Evolutionary conservation across 2,797 vertebrate genomes (phyloP).

Genomic region (Silurus aristotelis): DNA sequence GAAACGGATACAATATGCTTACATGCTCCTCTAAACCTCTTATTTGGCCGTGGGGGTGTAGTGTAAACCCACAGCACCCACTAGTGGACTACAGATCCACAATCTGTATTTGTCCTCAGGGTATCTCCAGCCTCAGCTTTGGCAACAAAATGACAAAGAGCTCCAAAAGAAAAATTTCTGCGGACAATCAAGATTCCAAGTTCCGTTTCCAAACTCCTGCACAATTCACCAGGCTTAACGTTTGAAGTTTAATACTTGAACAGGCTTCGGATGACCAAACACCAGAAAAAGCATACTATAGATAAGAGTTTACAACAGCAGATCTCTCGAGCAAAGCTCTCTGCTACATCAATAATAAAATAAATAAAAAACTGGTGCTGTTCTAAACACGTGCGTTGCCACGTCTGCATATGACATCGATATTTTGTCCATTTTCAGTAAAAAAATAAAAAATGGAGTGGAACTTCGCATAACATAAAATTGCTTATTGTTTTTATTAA

Average conservation of each 20-base stretch:
- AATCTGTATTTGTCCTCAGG: neutral
- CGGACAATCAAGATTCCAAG: too few species aligned
- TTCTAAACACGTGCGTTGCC: too few species aligned
- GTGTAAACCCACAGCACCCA: constrained; percentile 29
- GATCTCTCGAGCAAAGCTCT: too few species aligned
- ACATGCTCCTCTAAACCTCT: neutral
- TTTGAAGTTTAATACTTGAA: constrained; percentile 27
- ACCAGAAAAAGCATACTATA: neutral
- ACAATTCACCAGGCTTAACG: constrained; percentile 20
- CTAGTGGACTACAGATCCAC: constrained; percentile 35
- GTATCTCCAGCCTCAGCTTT: constrained; percentile 9
- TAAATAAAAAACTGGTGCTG: too few species aligned
- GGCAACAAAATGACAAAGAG: constrained; percentile 22
- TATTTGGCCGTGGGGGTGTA: neutral
- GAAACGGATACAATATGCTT: neutral
- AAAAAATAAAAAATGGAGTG: too few species aligned
- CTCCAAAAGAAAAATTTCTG: neutral
- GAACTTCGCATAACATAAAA: too few species aligned
- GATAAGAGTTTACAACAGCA: neutral
- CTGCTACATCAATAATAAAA: too few species aligned
- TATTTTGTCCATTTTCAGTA: too few species aligned
- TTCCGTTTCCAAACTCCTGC: neutral
- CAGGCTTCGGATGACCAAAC: neutral
- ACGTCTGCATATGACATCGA: too few species aligned
- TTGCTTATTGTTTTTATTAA: too few species aligned